Evolutionary conservation across 2,113 vertebrate species (phyloP).

Genomic region (Psilopogon haemacephalus): DNA sequence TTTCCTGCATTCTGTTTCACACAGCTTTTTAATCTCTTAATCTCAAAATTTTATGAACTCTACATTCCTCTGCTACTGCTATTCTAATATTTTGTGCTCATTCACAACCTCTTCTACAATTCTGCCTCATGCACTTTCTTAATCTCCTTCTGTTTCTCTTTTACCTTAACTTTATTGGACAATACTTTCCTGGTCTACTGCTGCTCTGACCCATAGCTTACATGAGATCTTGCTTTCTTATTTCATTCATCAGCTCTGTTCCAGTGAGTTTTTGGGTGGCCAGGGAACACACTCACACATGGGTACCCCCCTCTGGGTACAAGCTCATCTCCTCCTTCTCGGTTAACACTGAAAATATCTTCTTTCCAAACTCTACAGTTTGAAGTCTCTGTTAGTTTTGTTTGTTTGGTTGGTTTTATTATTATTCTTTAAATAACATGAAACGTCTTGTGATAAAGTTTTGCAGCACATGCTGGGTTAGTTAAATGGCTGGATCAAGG

Average conservation of each 20-base stretch:
- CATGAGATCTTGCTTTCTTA: neutral
- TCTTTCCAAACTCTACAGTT: neutral
- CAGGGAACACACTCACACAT: too few species aligned
- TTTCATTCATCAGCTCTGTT: rapidly evolving
- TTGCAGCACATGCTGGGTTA: neutral
- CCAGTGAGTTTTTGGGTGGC: too few species aligned
- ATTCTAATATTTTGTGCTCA: neutral
- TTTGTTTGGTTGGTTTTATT: neutral
- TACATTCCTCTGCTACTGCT: neutral
- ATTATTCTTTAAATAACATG: neutral
- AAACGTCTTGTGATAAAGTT: neutral
- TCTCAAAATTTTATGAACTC: neutral
- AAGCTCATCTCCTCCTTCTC: neutral
- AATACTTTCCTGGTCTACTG: neutral
- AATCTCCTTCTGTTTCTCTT: neutral
- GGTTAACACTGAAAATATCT: neutral
- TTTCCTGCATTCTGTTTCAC: neutral
- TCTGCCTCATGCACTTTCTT: neutral
- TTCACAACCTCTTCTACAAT: neutral
- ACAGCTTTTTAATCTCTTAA: neutral
- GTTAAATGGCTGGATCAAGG: neutral
- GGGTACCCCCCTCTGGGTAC: too few species aligned
- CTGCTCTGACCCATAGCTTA: rapidly evolving
- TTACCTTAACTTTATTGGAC: neutral
- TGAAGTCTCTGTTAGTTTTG: neutral